Percentiles rank a stretch among this genome's conserved stretches.
phyloP scores from a whole-genome alignment of 2,888 invertebrate species.

The Eupithecia dodoneata region DNA sequence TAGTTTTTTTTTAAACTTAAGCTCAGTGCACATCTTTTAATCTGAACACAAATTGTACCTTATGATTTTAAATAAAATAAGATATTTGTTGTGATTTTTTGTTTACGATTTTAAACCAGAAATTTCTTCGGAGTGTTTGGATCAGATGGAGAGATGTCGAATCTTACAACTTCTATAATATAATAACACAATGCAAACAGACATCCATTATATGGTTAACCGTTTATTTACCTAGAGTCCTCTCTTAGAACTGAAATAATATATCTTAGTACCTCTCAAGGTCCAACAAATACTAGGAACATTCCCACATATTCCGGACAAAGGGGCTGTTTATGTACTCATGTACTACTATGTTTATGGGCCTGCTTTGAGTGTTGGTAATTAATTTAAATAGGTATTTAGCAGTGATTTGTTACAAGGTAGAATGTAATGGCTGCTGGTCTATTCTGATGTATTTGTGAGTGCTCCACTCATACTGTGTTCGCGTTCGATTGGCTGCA shows the following conservation, averaged over 20 bases:
- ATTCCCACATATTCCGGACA: neutral
- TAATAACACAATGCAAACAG: too few species aligned
- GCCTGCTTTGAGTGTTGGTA: neutral
- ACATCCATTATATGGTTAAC: neutral
- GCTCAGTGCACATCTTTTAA: too few species aligned
- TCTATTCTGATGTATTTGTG: neutral
- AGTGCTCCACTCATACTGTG: neutral
- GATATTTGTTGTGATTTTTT: too few species aligned
- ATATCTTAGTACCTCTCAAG: neutral
- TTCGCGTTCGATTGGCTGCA: too few species aligned
- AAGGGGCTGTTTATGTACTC: neutral
- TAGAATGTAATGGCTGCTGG: neutral
- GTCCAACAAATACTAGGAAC: neutral
- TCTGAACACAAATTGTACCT: too few species aligned
- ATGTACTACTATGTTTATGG: too few species aligned
- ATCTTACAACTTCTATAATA: too few species aligned
- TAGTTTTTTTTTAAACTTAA: too few species aligned
- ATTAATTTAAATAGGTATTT: neutral
- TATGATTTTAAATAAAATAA: too few species aligned
- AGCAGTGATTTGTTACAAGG: neutral
- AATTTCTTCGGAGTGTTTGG: too few species aligned
- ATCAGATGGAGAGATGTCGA: too few species aligned
- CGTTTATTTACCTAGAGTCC: neutral
- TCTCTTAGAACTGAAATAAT: neutral
- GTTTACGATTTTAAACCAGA: too few species aligned